phyloP scores from a whole-genome alignment of 1,140 invertebrate species.

The Sminthurinus signatus region DNA sequence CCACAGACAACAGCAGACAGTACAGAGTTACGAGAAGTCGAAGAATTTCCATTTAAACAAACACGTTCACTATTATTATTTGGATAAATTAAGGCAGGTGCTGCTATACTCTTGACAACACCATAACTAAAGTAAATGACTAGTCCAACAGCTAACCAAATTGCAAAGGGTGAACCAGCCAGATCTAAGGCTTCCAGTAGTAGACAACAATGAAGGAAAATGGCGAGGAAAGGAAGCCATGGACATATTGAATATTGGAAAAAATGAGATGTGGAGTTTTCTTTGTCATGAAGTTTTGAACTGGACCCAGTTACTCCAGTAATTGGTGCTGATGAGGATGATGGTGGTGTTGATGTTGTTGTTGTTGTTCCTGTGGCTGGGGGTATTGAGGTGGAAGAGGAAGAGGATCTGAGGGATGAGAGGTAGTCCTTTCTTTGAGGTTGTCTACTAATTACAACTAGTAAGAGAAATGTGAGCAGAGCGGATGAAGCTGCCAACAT shows the following conservation, averaged over 20 bases:
- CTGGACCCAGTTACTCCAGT: not conserved
- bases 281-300: not conserved
- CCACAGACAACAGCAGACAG: conserved; percentile 27
- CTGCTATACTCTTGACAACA: conserved; percentile 27
- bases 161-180: conserved; percentile 30
- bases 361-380: no score
- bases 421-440: conserved; percentile 19
- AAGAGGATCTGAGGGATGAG: not conserved
- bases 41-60: no score
- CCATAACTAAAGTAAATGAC: conserved; percentile 37
- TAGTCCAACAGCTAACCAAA: conserved; percentile 35
- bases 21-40: conserved; percentile 14
- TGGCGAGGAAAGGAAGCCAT: conserved; percentile 28
- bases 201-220: conserved; percentile 36
- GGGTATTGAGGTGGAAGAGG: not conserved
- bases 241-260: conserved; percentile 35
- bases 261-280: conserved; percentile 18
- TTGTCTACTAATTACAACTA: conserved; percentile 40
- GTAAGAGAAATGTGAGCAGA: conserved; percentile 35
- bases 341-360: no score
- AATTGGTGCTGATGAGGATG: conserved; percentile 11
- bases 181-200: conserved; percentile 30
- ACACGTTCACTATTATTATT: conserved; percentile 12
- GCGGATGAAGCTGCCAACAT: conserved; percentile 36
- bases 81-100: conserved; percentile 21